These are phyloP conservation scores for Sthenelais limicola DNA, from an alignment of 2,888 invertebrate species.

Conservation along the genomic window DNA sequence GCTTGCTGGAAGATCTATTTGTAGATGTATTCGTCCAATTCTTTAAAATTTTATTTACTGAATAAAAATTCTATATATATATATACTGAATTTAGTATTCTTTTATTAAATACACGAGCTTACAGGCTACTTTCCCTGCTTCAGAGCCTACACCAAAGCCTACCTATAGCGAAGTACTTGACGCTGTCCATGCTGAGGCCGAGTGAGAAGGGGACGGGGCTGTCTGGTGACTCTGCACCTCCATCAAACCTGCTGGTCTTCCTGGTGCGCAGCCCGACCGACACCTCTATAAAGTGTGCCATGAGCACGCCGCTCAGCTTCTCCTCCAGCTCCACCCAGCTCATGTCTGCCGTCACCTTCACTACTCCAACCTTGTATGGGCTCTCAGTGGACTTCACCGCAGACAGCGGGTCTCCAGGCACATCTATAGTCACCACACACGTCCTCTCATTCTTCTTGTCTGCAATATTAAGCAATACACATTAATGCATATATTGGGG, in stretches of 20 bases:
- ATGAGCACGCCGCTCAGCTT: slow-evolving; percentile 54
- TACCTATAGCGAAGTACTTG: slow-evolving; percentile 52
- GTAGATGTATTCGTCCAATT: no score
- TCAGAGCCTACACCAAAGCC: no score
- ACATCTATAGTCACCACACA: slow-evolving; percentile 46
- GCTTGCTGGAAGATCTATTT: no score
- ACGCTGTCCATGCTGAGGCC: slow-evolving; percentile 62
- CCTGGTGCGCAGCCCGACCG: slow-evolving; percentile 63
- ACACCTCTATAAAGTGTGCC: slow-evolving; percentile 60
- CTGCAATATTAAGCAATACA: background rate
- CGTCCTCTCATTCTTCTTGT: slow-evolving; percentile 34
- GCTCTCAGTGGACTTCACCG: slow-evolving; percentile 3
- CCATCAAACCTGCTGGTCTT: slow-evolving; percentile 58
- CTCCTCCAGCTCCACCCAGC: slow-evolving; percentile 62
- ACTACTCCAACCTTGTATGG: slow-evolving; percentile 54
- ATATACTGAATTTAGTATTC: no score
- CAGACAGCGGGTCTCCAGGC: slow-evolving; percentile 28
- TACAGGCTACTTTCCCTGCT: no score
- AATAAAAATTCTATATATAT: no score
- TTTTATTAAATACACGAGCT: no score
- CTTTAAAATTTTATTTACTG: no score
- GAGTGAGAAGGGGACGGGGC: slow-evolving; percentile 51
- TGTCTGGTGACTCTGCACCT: slow-evolving; percentile 46
- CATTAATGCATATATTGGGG: background rate
- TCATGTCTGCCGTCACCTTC: slow-evolving; percentile 51